Conservation (phyloP, 2,797 vertebrate genomes). For the Orestias chungarensis region DNA sequence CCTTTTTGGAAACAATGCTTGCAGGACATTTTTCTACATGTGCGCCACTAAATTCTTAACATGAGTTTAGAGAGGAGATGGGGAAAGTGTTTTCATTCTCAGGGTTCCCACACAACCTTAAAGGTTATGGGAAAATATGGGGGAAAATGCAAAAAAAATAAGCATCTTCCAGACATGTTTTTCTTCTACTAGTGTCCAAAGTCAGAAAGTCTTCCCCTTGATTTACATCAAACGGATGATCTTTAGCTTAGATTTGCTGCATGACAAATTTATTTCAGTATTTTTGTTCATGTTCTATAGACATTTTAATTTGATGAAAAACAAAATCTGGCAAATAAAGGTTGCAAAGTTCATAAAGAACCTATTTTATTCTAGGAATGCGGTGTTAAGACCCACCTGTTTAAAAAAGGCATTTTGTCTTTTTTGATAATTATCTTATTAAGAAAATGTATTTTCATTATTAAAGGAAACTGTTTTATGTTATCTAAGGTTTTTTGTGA, state of each 20-base stretch:
- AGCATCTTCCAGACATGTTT: not conserved
- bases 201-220: not conserved
- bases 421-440: not conserved
- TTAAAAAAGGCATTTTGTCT: not conserved
- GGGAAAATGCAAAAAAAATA: not conserved
- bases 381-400: no score
- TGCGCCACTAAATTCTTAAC: conserved; percentile 44
- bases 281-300: not conserved
- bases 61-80: conserved; percentile 14
- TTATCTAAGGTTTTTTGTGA: not conserved
- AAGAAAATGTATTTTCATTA: not conserved
- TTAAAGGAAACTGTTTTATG: not conserved
- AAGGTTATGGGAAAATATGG: not conserved
- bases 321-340: not conserved
- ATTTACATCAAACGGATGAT: not conserved
- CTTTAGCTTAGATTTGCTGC: not conserved
- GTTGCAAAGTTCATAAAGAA: not conserved
- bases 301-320: not conserved
- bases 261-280: not conserved
- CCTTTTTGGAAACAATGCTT: conserved; percentile 37
- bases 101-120: not conserved
- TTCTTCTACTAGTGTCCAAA: not conserved
- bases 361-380: not conserved
- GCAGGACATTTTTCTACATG: conserved; percentile 28
- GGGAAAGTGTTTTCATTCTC: no score